Conservation (phyloP, 2,888 invertebrate genomes). For the Achlya flavicornis region DNA sequence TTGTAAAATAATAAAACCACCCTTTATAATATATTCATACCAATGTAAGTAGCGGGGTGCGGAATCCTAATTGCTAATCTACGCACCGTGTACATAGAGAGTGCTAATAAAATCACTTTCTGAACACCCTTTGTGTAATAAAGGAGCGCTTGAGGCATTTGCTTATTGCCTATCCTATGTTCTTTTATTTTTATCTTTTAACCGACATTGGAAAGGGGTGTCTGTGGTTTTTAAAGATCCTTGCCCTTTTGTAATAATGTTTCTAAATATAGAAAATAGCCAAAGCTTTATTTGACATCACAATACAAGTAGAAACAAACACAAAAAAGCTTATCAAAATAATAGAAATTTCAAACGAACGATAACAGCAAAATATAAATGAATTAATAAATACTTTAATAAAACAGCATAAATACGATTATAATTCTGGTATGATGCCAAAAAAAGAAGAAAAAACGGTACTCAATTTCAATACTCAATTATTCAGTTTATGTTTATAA, state of each 20-base stretch:
- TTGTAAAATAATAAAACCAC: slow-evolving; percentile 5
- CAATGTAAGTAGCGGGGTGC: slow-evolving; percentile 21
- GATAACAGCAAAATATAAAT: too few relatives aligned
- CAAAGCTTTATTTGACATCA: too few relatives aligned
- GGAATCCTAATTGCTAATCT: slow-evolving; percentile 52
- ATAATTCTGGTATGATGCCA: too few relatives aligned
- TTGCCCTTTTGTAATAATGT: background rate
- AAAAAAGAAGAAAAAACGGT: too few relatives aligned
- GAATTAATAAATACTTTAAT: too few relatives aligned
- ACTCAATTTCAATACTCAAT: too few relatives aligned
- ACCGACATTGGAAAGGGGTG: slow-evolving; percentile 17
- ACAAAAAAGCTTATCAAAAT: too few relatives aligned
- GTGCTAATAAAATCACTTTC: slow-evolving; percentile 69
- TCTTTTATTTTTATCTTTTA: slow-evolving; percentile 9
- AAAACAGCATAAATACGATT: too few relatives aligned
- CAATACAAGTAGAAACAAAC: too few relatives aligned
- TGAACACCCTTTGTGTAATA: slow-evolving; percentile 50
- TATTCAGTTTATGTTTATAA: too few relatives aligned
- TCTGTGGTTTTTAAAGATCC: slow-evolving; percentile 18
- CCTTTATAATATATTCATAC: slow-evolving; percentile 52
- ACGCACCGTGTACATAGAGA: slow-evolving; percentile 49
- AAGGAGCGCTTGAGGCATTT: slow-evolving; percentile 32
- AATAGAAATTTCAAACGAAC: too few relatives aligned
- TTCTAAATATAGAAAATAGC: too few relatives aligned
- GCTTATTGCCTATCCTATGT: slow-evolving; percentile 7